Evolutionary conservation across 1,140 invertebrate species (phyloP).

Genomic region (Aphidius ervi): DNA sequence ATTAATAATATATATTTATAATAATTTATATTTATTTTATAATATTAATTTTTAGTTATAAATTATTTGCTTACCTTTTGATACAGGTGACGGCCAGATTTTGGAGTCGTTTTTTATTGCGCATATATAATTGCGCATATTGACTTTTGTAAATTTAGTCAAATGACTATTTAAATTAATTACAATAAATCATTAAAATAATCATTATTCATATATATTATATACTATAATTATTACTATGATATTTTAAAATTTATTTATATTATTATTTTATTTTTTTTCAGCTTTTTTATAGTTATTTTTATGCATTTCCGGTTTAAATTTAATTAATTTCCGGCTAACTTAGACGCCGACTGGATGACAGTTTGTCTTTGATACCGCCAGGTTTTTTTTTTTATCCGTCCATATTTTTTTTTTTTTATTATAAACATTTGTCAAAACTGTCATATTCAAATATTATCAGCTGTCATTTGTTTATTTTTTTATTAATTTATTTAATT

Average conservation of each 20-base stretch:
- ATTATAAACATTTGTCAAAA: background rate
- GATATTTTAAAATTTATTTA: background rate
- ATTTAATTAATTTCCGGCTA: background rate
- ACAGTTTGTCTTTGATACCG: constrained; percentile 9
- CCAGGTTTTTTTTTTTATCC: background rate
- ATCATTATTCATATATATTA: background rate
- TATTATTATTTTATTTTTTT: background rate
- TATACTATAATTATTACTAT: constrained; percentile 27
- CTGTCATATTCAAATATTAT: too few species aligned
- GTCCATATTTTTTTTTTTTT: background rate
- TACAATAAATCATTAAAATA: too few species aligned
- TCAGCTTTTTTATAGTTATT: background rate
- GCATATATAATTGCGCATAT: constrained; percentile 37
- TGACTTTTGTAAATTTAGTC: constrained; percentile 17
- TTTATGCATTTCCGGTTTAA: background rate
- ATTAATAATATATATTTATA: constrained; percentile 2
- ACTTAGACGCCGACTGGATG: constrained; percentile 7
- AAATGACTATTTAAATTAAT: constrained; percentile 6
- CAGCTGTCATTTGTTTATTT: too few species aligned
- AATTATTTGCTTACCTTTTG: constrained; percentile 40
- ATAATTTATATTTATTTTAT: constrained; percentile 13
- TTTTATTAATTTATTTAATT: too few species aligned
- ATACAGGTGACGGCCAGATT: constrained; percentile 50
- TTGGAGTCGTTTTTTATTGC: constrained; percentile 34
- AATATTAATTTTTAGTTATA: constrained; percentile 27